A percentile compares a stretch with the other conserved stretches of the same genome.
Evolutionary conservation across 1,140 invertebrate genomes (phyloP).

Genomic region (Brachionus koreanus): DNA sequence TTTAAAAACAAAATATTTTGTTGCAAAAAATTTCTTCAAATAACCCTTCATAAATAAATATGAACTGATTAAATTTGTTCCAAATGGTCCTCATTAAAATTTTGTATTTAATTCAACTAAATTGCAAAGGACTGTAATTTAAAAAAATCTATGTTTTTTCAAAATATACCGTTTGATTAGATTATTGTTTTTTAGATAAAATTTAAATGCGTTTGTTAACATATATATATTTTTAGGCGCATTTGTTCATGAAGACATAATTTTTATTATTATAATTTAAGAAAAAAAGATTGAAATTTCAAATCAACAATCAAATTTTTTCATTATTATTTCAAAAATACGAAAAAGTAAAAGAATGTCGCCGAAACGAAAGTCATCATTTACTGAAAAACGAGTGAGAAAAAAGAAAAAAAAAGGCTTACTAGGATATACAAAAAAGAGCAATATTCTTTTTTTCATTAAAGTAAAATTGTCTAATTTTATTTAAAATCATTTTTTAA

Average conservation of each 20-base stretch:
- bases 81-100: too few species aligned
- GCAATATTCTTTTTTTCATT: slow-evolving; percentile 16
- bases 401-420: slow-evolving; percentile 37
- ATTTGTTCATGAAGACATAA: neutral
- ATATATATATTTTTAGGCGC: neutral
- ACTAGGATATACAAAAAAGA: slow-evolving; percentile 5
- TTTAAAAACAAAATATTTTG: too few species aligned
- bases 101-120: too few species aligned
- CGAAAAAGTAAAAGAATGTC: neutral
- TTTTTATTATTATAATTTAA: slow-evolving; percentile 10
- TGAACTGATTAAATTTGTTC: too few species aligned
- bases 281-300: neutral
- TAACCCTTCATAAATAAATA: neutral
- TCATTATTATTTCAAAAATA: neutral
- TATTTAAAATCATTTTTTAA: neutral
- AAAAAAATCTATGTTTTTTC: neutral
- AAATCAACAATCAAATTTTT: slow-evolving; percentile 9
- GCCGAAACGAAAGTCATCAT: neutral
- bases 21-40: too few species aligned
- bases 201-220: neutral
- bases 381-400: neutral
- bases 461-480: neutral
- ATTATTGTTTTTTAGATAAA: neutral
- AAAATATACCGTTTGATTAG: neutral
- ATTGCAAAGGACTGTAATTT: neutral